Conservation (phyloP, 1,140 invertebrate genomes). For the Venturia canescens region DNA sequence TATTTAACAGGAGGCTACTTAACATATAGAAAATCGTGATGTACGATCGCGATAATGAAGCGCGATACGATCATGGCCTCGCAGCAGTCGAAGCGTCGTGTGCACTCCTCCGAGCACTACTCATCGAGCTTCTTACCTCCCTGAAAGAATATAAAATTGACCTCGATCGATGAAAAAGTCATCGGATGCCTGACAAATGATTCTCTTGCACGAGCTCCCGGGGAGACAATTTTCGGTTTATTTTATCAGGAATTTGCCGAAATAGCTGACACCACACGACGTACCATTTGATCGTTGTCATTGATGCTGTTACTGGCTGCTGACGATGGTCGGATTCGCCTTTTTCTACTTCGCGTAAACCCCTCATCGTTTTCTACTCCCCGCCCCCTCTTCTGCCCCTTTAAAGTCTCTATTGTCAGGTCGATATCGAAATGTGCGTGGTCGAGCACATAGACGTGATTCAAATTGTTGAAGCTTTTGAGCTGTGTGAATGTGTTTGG, state of each 20-base stretch:
- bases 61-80: neutral
- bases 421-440: constrained; percentile 33
- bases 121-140: neutral
- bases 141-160: neutral
- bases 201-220: too few relatives aligned
- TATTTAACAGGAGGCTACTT: neutral
- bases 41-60: neutral
- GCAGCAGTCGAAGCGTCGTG: neutral
- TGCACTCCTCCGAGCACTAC: neutral
- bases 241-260: neutral
- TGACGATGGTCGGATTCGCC: constrained; percentile 15
- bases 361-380: neutral
- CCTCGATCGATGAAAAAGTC: too few relatives aligned
- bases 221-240: too few relatives aligned
- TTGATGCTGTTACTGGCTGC: constrained; percentile 25
- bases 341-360: constrained; percentile 20
- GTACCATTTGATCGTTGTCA: constrained; percentile 12
- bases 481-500: neutral
- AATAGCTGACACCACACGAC: neutral
- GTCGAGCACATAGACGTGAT: constrained; percentile 15
- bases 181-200: too few relatives aligned
- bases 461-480: constrained; percentile 26
- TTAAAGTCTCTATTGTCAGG: constrained; percentile 31
- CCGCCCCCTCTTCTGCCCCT: neutral
- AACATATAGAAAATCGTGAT: neutral